These are phyloP conservation scores for Periphyllus acericola DNA, from an alignment of 2,888 invertebrate species.

Conservation along the genomic window DNA sequence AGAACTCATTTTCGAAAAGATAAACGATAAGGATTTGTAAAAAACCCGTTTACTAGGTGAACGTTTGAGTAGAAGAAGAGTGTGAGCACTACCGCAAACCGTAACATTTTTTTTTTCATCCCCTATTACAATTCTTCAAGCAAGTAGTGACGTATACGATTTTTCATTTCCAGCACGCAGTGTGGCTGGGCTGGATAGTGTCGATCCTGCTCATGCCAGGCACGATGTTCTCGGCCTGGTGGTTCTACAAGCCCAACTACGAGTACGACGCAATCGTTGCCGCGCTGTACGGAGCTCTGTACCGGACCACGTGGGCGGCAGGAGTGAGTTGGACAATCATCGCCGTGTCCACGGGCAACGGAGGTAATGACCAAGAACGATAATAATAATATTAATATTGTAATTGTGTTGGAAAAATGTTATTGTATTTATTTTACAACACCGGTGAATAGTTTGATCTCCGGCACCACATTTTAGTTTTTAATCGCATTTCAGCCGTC, in stretches of 20 bases:
- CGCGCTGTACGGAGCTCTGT: slow-evolving; percentile 66
- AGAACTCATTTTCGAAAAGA: no score
- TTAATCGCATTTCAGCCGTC: no score
- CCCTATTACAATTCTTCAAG: no score
- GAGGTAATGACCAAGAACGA: slow-evolving; percentile 64
- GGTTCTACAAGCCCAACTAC: slow-evolving; percentile 66
- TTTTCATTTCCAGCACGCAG: slow-evolving; percentile 25
- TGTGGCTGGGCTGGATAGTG: slow-evolving; percentile 48
- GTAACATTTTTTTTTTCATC: background rate
- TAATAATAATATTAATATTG: background rate
- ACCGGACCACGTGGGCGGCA: slow-evolving; percentile 66
- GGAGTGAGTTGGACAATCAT: slow-evolving; percentile 67
- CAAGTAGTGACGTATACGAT: background rate
- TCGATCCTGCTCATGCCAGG: slow-evolving; percentile 57
- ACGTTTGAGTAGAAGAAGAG: no score
- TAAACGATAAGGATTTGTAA: no score
- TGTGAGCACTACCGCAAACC: no score
- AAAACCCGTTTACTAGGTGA: no score
- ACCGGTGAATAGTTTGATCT: no score
- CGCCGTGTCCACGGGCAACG: slow-evolving; percentile 66
- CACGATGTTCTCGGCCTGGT: slow-evolving; percentile 66
- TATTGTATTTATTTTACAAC: no score
- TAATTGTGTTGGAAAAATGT: no score
- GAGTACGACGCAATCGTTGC: slow-evolving; percentile 65
- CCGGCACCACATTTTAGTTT: no score